Conservation (phyloP, 2,797 vertebrate genomes). For the Protosalanx chinensis region DNA sequence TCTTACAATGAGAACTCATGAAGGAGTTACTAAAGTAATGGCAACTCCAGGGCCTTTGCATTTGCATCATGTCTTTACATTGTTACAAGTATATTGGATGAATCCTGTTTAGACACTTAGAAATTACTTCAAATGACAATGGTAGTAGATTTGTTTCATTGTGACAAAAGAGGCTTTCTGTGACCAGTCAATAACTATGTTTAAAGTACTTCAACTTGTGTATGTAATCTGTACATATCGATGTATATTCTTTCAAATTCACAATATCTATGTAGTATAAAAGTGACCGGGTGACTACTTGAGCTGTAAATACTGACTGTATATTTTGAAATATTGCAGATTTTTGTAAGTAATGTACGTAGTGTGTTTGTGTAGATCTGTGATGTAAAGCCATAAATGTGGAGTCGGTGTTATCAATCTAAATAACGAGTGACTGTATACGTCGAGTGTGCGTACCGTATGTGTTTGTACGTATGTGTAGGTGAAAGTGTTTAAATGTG, state of each 20-base stretch:
- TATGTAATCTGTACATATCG: conserved; percentile 74
- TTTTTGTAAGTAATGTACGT: conserved; percentile 72
- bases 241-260: conserved; percentile 76
- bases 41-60: conserved; percentile 64
- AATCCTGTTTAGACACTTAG: conserved; percentile 38
- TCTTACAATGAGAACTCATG: conserved; percentile 22
- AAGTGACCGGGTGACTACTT: conserved; percentile 69
- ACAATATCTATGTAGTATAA: conserved; percentile 65
- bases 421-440: conserved; percentile 30
- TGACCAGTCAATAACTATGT: conserved; percentile 73
- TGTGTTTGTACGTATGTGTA: conserved; percentile 31
- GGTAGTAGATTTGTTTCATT: conserved; percentile 59
- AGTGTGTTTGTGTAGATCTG: conserved; percentile 58
- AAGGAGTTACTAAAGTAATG: conserved; percentile 22
- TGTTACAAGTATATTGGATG: conserved; percentile 39
- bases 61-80: conserved; percentile 42
- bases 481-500: conserved; percentile 60
- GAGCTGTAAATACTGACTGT: conserved; percentile 75
- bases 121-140: conserved; percentile 43
- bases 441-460: conserved; percentile 15
- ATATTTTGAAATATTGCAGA: conserved; percentile 76
- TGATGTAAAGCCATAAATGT: conserved; percentile 50
- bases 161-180: conserved; percentile 68
- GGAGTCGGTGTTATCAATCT: conserved; percentile 54
- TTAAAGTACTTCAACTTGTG: conserved; percentile 73